phyloP scores from a whole-genome alignment of 2,888 invertebrate genomes.

The Branchipolynoe longqiensis region DNA sequence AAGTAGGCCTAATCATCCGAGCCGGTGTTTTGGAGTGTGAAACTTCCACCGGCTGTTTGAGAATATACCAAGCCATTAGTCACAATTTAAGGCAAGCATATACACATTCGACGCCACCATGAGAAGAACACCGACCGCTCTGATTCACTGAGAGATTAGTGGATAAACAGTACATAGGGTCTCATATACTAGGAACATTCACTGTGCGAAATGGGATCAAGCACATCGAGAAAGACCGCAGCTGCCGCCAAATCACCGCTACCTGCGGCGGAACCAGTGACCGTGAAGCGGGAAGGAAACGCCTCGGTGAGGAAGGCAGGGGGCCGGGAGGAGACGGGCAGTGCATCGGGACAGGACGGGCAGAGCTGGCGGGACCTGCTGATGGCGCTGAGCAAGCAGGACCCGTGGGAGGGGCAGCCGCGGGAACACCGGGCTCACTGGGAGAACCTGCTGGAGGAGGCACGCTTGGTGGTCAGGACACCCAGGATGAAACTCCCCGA shows the following conservation, averaged over 20 bases:
- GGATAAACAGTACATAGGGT: neutral
- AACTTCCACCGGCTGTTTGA: neutral
- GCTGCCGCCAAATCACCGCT: neutral
- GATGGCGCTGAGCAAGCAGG: slow-evolving; percentile 48
- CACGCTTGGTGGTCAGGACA: slow-evolving; percentile 35
- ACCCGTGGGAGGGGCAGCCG: slow-evolving; percentile 57
- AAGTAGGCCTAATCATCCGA: neutral
- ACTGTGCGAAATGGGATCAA: neutral
- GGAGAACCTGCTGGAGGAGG: slow-evolving; percentile 55
- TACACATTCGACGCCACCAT: neutral
- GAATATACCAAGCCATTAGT: too few species aligned
- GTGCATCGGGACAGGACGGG: neutral
- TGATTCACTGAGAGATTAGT: neutral
- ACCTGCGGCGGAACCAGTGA: neutral
- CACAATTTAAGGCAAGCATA: neutral
- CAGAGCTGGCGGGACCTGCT: slow-evolving; percentile 59
- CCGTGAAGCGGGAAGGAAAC: neutral
- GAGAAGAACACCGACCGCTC: neutral
- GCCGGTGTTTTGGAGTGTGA: neutral
- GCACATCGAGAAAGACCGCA: neutral
- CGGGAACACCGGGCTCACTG: slow-evolving; percentile 60
- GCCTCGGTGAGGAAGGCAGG: neutral
- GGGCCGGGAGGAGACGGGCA: too few species aligned
- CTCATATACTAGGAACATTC: neutral
- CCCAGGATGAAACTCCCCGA: slow-evolving; percentile 60